These are phyloP conservation scores for Sylvilagus floridanus DNA, from an alignment of 2,797 vertebrate species.

Conservation along the genomic window DNA sequence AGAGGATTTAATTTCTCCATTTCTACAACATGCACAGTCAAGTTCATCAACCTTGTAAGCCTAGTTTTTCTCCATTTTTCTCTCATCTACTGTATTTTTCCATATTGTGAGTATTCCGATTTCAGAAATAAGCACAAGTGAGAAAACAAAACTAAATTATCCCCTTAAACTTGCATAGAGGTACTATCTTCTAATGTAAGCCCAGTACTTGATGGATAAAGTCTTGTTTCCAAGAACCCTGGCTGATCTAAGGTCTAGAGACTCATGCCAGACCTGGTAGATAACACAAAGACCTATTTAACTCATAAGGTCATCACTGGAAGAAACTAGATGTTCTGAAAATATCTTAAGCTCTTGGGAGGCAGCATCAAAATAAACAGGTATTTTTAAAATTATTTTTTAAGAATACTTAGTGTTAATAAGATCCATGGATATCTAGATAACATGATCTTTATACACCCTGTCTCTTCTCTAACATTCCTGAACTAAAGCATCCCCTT, in stretches of 20 bases:
- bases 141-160: constrained; percentile 39
- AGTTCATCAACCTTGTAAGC: background rate
- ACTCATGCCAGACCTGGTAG: background rate
- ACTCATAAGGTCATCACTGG: background rate
- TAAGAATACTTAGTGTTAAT: background rate
- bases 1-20: background rate
- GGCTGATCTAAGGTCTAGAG: background rate
- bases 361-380: background rate
- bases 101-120: background rate
- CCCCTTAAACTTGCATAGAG: background rate
- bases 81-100: constrained; percentile 44
- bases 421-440: background rate
- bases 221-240: background rate
- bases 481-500: background rate
- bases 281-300: background rate
- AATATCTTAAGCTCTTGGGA: background rate
- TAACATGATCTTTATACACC: background rate
- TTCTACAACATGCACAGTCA: background rate
- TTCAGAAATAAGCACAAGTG: constrained; percentile 63
- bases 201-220: background rate
- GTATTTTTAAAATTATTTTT: background rate
- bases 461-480: background rate
- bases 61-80: background rate
- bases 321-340: background rate
- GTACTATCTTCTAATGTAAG: background rate